Base-by-base conservation (phyloP, 2,113 vertebrate genomes). In the Siniperca chuatsi region DNA sequence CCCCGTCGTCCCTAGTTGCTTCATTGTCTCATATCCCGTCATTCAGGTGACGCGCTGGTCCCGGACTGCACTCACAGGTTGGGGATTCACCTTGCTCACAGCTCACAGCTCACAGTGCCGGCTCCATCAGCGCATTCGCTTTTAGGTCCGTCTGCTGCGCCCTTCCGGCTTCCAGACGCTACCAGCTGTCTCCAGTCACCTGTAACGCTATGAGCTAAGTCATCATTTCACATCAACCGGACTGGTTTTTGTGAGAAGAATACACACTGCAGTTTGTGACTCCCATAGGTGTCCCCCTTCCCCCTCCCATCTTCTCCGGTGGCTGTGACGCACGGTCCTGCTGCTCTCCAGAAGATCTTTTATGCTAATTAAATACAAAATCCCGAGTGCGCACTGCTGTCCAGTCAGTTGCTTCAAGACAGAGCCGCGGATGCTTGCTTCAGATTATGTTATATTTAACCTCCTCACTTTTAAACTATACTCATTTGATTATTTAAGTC, bases 251-350 rank as follows among this genome's bases (percentile, higher is more conserved):
- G 91, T 87, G 25, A 25, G 25, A 81, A 87, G 78, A 81, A 66
- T 90, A 92, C 90, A 95, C 91, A 93, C 91, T 94, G 95, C 94
- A 92, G 90, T 95, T 92, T 92, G 90, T 87, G 90, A 88, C 86
- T 94, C 92, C 90, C 91, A 83, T 90, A 84, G 90, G 88, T 90
- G 79, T 70, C 83, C 90, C 90, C 70, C 44, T 62, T 55, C 65
- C 91, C 86, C 83, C 85, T 75, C 89, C 87, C 85, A 62, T 91
- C 86, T 83, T 66, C 91, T 85, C 92, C 79, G 81, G 88, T 88
- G 94, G 94, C 92, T 95, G 94, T 97, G 97, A 97, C 96, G 96
- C 96, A 95, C 94, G 77, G 86, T 64, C 91, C 92, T 89, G 93
- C 95, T 87, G 92, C 90, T 92, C 92, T 94, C 95, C 95, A 93